Conservation (phyloP, 2,113 vertebrate species). For the Microtus richardsoni region DNA sequence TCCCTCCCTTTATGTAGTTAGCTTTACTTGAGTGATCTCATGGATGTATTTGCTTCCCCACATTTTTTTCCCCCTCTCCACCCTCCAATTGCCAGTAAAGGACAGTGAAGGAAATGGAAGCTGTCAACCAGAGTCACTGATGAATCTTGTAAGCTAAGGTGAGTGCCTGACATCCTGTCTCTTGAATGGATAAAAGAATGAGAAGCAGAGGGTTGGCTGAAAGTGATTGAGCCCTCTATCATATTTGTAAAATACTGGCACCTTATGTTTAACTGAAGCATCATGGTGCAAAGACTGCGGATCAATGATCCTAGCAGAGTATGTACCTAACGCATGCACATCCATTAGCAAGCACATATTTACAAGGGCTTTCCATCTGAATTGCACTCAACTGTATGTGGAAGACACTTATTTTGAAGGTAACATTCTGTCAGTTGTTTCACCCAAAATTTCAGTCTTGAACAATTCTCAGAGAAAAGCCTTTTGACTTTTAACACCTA, state of each 20-base stretch:
- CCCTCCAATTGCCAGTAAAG: background rate
- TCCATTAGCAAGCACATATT: background rate
- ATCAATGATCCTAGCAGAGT: background rate
- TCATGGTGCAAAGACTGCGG: background rate
- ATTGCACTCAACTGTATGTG: background rate
- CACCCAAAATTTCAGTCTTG: constrained; percentile 4
- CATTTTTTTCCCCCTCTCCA: background rate
- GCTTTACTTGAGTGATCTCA: background rate
- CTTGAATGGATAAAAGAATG: constrained; percentile 26
- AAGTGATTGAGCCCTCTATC: constrained; percentile 10
- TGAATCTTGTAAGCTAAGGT: background rate
- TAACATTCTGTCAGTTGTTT: constrained; percentile 42
- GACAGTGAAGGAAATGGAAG: constrained; percentile 21
- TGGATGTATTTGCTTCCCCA: background rate
- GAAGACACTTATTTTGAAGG: constrained; percentile 44
- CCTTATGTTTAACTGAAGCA: constrained; percentile 33
- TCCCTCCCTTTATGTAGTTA: background rate
- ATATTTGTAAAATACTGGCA: constrained; percentile 26
- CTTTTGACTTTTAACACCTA: background rate
- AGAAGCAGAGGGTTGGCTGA: constrained; percentile 1
- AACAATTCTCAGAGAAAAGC: background rate
- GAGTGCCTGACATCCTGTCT: background rate
- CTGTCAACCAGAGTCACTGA: constrained; percentile 3
- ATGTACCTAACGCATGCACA: background rate
- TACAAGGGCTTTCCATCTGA: background rate